Conservation (phyloP, 2,797 vertebrate species). For the Catostomus latipinnis region DNA sequence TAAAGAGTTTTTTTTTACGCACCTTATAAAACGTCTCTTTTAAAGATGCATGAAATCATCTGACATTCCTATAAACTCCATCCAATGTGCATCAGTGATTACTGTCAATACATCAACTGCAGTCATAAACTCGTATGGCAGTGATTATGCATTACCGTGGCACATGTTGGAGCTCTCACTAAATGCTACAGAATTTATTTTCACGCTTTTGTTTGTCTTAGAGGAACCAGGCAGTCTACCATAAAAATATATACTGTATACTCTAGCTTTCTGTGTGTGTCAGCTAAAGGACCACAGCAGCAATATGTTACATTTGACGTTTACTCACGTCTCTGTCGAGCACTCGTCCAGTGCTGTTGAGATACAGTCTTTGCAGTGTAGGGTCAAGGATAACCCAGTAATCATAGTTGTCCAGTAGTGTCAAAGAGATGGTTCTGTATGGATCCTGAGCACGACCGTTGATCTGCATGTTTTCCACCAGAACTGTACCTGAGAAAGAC, state of each 20-base stretch:
- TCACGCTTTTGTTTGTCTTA: neutral
- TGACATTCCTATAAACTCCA: neutral
- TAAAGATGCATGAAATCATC: neutral
- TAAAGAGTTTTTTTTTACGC: no score
- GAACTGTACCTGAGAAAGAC: slow-evolving; percentile 84
- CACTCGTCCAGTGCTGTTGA: slow-evolving; percentile 93
- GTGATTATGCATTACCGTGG: neutral
- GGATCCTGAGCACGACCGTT: slow-evolving; percentile 89
- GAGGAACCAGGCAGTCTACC: neutral
- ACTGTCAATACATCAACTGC: neutral
- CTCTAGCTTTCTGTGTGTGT: neutral
- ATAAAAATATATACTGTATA: neutral
- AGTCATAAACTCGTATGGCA: neutral
- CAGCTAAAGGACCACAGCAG: slow-evolving; percentile 13
- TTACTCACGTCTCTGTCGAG: slow-evolving; percentile 93
- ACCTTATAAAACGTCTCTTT: neutral
- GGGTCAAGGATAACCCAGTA: slow-evolving; percentile 96
- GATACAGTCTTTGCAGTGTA: slow-evolving; percentile 86
- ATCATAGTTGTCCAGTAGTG: slow-evolving; percentile 87
- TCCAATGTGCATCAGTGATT: neutral
- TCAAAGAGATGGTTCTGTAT: slow-evolving; percentile 89
- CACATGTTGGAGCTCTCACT: neutral
- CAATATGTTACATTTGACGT: slow-evolving; percentile 23
- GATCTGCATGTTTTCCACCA: slow-evolving; percentile 98
- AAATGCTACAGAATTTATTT: neutral